A percentile compares a stretch with the other conserved stretches of the same genome.
Evolutionary conservation across 2,888 invertebrate species (phyloP).

Genomic region (Coleophora flavipennella): DNA sequence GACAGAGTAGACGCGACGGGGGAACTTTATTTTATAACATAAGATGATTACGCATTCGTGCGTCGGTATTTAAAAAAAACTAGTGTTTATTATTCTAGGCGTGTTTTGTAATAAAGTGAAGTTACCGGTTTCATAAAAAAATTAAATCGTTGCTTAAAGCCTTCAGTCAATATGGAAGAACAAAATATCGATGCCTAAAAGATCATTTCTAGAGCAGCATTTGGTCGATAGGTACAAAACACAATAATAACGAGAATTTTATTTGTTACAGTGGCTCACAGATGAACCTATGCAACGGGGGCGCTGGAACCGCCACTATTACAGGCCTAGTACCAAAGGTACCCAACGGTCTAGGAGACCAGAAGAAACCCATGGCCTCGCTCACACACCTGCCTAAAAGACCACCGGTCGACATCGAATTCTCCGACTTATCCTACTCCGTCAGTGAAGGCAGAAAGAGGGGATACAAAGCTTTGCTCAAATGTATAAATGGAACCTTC

Average conservation of each 20-base stretch:
- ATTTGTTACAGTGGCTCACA: constrained; percentile 77
- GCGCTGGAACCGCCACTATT: constrained; percentile 60
- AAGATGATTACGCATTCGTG: no score
- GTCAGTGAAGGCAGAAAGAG: constrained; percentile 87
- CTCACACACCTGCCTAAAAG: constrained; percentile 88
- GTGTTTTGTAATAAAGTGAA: no score
- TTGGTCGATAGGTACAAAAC: no score
- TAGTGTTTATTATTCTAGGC: no score
- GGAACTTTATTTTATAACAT: no score
- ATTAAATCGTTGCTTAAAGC: no score
- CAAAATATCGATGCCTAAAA: no score
- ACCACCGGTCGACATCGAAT: constrained; percentile 92
- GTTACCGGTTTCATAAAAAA: no score
- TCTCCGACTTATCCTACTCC: constrained; percentile 89
- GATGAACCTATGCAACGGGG: constrained; percentile 81
- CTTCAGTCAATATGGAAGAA: no score
- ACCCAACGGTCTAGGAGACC: constrained; percentile 79
- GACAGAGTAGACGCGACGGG: no score
- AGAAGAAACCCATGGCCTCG: constrained; percentile 81
- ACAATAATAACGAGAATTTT: constrained; percentile 1
- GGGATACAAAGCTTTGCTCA: constrained; percentile 89
- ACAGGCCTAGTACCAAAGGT: constrained; percentile 77
- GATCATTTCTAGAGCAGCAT: no score
- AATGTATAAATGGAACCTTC: constrained; percentile 91
- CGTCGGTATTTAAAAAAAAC: no score